Evolutionary conservation across 2,888 invertebrate genomes (phyloP), one percentile per base, ranked within the genome.

Genomic region (Cosmopolites sordidus): DNA sequence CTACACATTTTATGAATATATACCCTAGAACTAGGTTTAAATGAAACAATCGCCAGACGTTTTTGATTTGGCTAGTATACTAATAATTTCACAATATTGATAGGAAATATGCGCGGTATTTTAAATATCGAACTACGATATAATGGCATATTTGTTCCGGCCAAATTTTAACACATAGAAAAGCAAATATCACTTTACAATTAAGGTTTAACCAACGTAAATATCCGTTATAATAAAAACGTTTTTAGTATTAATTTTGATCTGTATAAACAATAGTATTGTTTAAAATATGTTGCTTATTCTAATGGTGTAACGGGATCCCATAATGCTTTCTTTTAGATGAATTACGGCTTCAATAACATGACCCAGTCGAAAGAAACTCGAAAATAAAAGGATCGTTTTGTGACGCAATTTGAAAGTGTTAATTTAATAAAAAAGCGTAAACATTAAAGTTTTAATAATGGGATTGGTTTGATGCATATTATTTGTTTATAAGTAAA

Each of bases 141-240:
- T 62, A 60, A 64, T 64, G 62, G 60, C 43, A 56, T 64, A 56
- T 64, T 64, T 64, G 63, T 64, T 64, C 63, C 63, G 63, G 54
- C 60, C 54, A 51, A 58, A 56, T 57, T 58, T 59, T 59, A 58
- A 62, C 61, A 52, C 48, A 60, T 60, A 60, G 51, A 60, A 58
- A 58, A 49, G 54, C 52, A 62, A 59, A 63, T 62, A 63, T 50
- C 60, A 62, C 61, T 63, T 61, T 62, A 56, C 62, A 62, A 61
- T 64, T 62, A 62, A 61, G 58, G 57, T 54, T 58, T 56, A 59
- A 59, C 61, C 56, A 62, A 60, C 59, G 62, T 60, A 64, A 62
- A 64, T 62, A 62, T 64, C 62, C 64, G 61, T 52, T 43, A 59
- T 56, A 59, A 58, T 52, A 58, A 52, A 58, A 59, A 38, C 16